phyloP scores from a whole-genome alignment of 2,888 invertebrate genomes.

The Tiliacea citrago region DNA sequence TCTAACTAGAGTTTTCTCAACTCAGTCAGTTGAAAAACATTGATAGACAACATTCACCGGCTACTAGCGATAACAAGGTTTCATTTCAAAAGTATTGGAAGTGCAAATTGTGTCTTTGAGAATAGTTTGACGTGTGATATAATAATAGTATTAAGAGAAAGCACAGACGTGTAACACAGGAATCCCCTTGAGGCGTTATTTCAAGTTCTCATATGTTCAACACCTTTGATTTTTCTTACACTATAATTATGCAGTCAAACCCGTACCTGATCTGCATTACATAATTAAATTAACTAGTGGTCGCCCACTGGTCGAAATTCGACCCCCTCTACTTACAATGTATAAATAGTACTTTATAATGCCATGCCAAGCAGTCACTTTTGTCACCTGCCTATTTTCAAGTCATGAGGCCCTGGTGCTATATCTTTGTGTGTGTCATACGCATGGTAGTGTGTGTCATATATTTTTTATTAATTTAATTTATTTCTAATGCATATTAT shows the following conservation, averaged over 20 bases:
- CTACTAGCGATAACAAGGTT: conserved; percentile 21
- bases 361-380: too few relatives aligned
- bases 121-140: background rate
- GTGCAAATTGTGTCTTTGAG: conserved; percentile 1
- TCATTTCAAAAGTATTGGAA: background rate
- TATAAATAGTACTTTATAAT: too few relatives aligned
- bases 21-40: conserved; percentile 12
- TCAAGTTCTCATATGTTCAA: conserved; percentile 31
- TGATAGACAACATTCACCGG: conserved; percentile 19
- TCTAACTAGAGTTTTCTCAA: conserved; percentile 5
- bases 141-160: conserved; percentile 30
- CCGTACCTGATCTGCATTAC: conserved; percentile 22
- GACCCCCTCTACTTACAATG: too few relatives aligned
- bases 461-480: too few relatives aligned
- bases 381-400: too few relatives aligned
- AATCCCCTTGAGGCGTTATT: conserved; percentile 45
- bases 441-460: too few relatives aligned
- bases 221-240: conserved; percentile 22
- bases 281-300: conserved; percentile 43
- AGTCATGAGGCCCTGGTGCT: too few relatives aligned
- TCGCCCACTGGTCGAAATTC: too few relatives aligned
- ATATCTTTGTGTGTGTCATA: too few relatives aligned
- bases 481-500: too few relatives aligned
- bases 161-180: conserved; percentile 9
- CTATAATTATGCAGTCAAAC: conserved; percentile 38